Base-by-base conservation (phyloP, 2,113 vertebrate genomes). In the Cryptotis parvus region DNA sequence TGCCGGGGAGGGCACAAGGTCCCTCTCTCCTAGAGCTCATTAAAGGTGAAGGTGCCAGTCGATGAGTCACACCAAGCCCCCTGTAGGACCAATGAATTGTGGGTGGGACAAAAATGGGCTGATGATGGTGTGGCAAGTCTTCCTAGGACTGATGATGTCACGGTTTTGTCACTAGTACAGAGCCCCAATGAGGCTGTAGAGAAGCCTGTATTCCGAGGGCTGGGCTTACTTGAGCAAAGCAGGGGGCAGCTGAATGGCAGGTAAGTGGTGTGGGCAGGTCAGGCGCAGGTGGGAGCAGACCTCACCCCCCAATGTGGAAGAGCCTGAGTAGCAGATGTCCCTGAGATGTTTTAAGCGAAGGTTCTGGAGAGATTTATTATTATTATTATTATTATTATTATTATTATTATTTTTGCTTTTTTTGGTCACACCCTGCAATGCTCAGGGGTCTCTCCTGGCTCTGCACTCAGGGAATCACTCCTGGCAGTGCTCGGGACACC, bases 111-210 rank as follows among this genome's bases (percentile, higher is more conserved):
- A 55, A 65, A 24, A n/a, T n/a, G n/a, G n/a, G n/a, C n/a, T n/a
- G 5, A 49, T 2, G 9, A 12, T 9, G 5, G 43, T 0, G n/a
- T n/a, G 3, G 27, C n/a, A 39, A 41, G 78, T 26, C 4, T 4
- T 58, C n/a, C 66, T 2, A 0, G 29, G 55, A 12, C 24, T 37
- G 41, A 35, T 41, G 80, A 84, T 41, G 37, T 3, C 33, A 31
- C 16, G 20, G 70, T 65, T 31, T 29, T 87, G 6, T 61, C 29
- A 24, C 29, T 70, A 45, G 81, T 63, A 49, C 27, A 35, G 49
- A 65, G 41, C 68, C 35, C 74, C 29, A 31, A 1, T 39, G 12
- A 24, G 39, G 61, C 31, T n/a, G 6, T 52, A 39, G 15, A 41
- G 18, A 14, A 18, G 18, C 18, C 18, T 4, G n/a, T n/a, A n/a